A percentile compares a stretch with the other conserved stretches of the same genome.
Evolutionary conservation across 2,797 vertebrate species (phyloP).

Genomic region (Taenioides sp.): DNA sequence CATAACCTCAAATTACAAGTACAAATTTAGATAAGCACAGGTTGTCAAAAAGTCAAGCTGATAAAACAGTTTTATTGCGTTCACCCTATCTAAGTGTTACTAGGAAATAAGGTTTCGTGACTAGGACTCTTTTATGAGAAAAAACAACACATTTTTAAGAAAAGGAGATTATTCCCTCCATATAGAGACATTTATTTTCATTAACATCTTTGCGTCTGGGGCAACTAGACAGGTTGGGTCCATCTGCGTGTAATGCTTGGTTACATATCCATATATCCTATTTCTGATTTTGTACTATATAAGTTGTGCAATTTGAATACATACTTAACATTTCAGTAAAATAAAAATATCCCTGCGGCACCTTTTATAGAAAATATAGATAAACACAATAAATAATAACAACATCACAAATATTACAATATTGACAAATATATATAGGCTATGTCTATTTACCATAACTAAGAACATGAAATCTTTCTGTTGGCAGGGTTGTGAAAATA

Average conservation of each 20-base stretch:
- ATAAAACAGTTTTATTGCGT: slow-evolving; percentile 43
- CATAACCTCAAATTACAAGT: slow-evolving; percentile 48
- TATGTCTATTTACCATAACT: not conserved
- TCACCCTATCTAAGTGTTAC: slow-evolving; percentile 53
- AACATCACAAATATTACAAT: not conserved
- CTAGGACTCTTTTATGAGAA: slow-evolving; percentile 21
- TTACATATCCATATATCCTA: too few species aligned
- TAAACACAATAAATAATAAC: not conserved
- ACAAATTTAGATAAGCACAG: slow-evolving; percentile 69
- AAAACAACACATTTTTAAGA: slow-evolving; percentile 9
- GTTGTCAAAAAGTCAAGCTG: slow-evolving; percentile 62
- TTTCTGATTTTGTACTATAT: not conserved
- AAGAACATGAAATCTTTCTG: slow-evolving; percentile 38
- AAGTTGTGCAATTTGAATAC: not conserved
- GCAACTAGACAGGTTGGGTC: too few species aligned
- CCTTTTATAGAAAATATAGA: not conserved
- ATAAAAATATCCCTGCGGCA: not conserved
- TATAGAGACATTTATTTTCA: not conserved
- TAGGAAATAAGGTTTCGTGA: slow-evolving; percentile 58
- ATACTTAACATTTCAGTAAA: not conserved
- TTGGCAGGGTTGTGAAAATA: slow-evolving; percentile 32
- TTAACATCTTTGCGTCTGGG: not conserved
- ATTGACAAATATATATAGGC: not conserved
- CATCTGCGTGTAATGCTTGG: too few species aligned
- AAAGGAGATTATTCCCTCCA: not conserved